Evolutionary conservation across 2,113 vertebrate species (phyloP).

Genomic region (Laterallus jamaicensis): DNA sequence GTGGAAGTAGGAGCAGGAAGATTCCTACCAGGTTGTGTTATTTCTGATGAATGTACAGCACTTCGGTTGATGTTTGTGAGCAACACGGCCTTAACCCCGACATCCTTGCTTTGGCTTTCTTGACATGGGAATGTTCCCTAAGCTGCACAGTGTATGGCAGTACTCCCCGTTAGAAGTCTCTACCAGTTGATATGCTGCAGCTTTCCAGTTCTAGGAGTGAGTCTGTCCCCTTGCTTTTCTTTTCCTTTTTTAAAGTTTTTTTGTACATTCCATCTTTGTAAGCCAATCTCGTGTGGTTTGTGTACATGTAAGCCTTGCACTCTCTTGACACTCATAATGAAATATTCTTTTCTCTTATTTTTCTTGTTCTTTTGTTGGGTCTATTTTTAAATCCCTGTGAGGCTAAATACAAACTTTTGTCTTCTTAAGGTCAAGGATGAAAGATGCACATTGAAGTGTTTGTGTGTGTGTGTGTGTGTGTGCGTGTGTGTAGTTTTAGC

Average conservation of each 20-base stretch:
- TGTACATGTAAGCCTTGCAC: slow-evolving; percentile 67
- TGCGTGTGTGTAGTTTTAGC: slow-evolving; percentile 74
- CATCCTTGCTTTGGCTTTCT: slow-evolving; percentile 72
- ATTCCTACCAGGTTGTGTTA: slow-evolving; percentile 43
- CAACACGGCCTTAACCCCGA: slow-evolving; percentile 78
- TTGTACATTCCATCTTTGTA: slow-evolving; percentile 80
- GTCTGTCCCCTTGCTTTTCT: neutral
- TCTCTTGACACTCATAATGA: slow-evolving; percentile 54
- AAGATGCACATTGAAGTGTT: slow-evolving; percentile 70
- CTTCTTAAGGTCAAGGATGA: slow-evolving; percentile 74
- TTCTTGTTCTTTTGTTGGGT: neutral
- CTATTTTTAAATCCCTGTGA: slow-evolving; percentile 9
- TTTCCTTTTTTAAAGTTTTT: slow-evolving; percentile 37
- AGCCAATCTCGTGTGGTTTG: slow-evolving; percentile 50
- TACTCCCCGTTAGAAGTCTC: slow-evolving; percentile 42
- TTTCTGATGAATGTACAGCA: slow-evolving; percentile 75
- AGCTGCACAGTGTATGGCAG: slow-evolving; percentile 14
- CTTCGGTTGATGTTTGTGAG: slow-evolving; percentile 70
- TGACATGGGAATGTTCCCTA: slow-evolving; percentile 72
- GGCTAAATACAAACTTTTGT: slow-evolving; percentile 63
- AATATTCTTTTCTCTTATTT: slow-evolving; percentile 26
- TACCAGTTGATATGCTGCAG: slow-evolving; percentile 37
- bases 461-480: slow-evolving; percentile 7
- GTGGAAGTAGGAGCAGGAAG: slow-evolving; percentile 12
- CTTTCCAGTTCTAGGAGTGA: slow-evolving; percentile 49